These are phyloP conservation scores for Epinephelus fuscoguttatus DNA, from an alignment of 2,113 vertebrate genomes.

Conservation along the genomic window DNA sequence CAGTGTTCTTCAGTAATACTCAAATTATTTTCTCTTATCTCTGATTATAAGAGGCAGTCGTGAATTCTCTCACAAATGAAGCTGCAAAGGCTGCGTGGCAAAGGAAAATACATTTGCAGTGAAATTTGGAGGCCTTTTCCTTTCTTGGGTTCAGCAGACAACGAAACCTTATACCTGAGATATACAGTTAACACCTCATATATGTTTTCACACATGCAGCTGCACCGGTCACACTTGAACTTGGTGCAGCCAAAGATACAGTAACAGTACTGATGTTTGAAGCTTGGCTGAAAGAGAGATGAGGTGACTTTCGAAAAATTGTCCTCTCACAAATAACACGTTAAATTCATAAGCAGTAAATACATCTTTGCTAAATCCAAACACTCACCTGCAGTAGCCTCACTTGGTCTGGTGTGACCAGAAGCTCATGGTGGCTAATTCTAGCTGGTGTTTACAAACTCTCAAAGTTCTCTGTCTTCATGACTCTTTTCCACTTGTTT, in stretches of 20 bases:
- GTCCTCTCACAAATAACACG: background rate
- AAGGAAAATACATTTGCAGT: background rate
- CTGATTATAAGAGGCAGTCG: conserved; percentile 17
- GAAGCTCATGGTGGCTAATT: background rate
- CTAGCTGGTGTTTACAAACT: too few species aligned
- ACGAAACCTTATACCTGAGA: background rate
- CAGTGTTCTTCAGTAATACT: conserved; percentile 30
- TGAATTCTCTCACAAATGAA: conserved; percentile 23
- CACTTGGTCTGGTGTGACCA: background rate
- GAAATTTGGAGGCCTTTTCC: background rate
- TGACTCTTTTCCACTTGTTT: too few species aligned
- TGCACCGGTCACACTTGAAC: background rate
- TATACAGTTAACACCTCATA: too few species aligned
- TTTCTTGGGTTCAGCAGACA: background rate
- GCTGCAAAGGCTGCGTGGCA: background rate
- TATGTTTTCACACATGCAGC: background rate
- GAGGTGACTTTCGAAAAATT: background rate
- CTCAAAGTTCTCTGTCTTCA: too few species aligned
- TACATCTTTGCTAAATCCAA: too few species aligned
- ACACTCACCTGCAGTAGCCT: background rate
- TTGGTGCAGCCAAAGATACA: background rate
- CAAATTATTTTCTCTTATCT: conserved; percentile 59
- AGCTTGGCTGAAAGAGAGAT: background rate
- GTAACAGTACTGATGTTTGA: background rate
- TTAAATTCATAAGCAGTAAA: background rate